A percentile compares a stretch with the other conserved stretches of the same genome.
phyloP scores from a whole-genome alignment of 2,113 vertebrate genomes.

The Saccopteryx leptura region DNA sequence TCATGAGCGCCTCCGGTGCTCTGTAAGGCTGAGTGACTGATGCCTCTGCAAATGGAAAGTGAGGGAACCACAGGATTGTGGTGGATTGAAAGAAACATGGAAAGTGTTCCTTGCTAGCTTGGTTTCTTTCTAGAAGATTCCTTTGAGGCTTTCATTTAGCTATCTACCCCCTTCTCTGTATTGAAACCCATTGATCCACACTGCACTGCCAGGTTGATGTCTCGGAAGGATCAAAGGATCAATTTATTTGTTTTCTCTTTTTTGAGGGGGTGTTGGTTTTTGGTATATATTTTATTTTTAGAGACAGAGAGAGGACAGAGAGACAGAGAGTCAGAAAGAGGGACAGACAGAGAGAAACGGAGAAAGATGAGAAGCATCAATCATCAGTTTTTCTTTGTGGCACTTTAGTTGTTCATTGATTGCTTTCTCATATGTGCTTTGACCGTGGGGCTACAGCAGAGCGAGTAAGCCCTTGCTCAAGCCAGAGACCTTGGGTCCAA shows the following conservation, averaged over 20 bases:
- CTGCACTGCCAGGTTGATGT: background rate
- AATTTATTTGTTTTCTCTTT: background rate
- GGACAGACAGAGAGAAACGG: too few relatives aligned
- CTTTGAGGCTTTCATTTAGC: background rate
- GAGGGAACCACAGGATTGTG: background rate
- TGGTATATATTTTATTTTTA: background rate
- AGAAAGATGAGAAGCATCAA: too few relatives aligned
- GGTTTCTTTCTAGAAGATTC: slow-evolving; percentile 26
- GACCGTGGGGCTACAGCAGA: too few relatives aligned
- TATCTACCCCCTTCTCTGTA: background rate
- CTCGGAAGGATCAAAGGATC: background rate
- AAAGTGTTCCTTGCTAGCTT: background rate
- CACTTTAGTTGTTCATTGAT: too few relatives aligned
- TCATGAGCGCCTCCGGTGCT: background rate
- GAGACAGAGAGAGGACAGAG: too few relatives aligned
- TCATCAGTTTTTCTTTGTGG: too few relatives aligned
- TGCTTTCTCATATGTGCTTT: too few relatives aligned
- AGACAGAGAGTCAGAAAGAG: too few relatives aligned
- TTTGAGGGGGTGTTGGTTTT: background rate
- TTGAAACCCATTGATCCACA: background rate
- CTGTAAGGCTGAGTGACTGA: background rate
- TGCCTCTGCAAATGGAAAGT: background rate
- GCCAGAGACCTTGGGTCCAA: too few relatives aligned
- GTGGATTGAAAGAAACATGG: background rate
- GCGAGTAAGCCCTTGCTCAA: too few relatives aligned